Evolutionary conservation across 2,113 vertebrate genomes (phyloP).

Genomic region (Misgurnus anguillicaudatus): DNA sequence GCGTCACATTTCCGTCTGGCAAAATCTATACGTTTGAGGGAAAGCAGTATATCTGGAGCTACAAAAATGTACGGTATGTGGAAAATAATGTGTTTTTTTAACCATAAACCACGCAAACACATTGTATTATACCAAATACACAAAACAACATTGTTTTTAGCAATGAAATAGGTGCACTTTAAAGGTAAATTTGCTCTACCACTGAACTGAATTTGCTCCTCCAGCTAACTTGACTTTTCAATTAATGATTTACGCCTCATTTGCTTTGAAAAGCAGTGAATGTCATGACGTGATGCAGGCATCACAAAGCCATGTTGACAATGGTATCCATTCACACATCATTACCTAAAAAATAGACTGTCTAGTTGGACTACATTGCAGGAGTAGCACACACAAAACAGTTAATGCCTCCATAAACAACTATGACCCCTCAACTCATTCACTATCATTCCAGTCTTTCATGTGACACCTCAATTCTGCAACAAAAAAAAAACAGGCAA

Average conservation of each 20-base stretch:
- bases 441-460: not conserved
- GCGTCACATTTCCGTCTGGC: too few species aligned
- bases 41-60: too few species aligned
- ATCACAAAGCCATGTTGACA: conserved; percentile 21
- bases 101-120: too few species aligned
- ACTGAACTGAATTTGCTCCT: not conserved
- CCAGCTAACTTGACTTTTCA: not conserved
- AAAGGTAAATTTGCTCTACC: too few species aligned
- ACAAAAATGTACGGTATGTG: too few species aligned
- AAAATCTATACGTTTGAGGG: too few species aligned
- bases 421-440: too few species aligned
- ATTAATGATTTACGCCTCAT: conserved; percentile 8
- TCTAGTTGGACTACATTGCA: conserved; percentile 22
- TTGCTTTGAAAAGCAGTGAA: not conserved
- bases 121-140: too few species aligned
- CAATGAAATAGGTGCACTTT: too few species aligned
- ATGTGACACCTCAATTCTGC: not conserved
- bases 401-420: not conserved
- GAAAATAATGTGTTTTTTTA: too few species aligned
- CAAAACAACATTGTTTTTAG: too few species aligned
- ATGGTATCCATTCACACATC: conserved; percentile 30
- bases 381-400: not conserved
- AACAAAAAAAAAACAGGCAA: too few species aligned
- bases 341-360: conserved; percentile 12
- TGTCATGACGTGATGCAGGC: conserved; percentile 21